phyloP scores from a whole-genome alignment of 1,140 invertebrate genomes.

The Drosophila ficusphila region DNA sequence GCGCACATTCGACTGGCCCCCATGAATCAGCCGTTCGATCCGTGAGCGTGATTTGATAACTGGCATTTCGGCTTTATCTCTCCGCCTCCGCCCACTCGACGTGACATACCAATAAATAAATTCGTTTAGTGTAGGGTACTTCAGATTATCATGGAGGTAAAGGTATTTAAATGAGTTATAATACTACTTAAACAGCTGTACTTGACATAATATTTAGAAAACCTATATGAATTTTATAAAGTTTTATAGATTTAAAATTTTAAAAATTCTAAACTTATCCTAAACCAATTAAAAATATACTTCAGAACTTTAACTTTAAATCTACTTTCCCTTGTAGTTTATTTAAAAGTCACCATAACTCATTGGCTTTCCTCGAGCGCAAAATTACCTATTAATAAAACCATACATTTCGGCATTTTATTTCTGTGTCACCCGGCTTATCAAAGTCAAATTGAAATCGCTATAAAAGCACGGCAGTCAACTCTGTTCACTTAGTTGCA shows the following conservation, averaged over 20 bases:
- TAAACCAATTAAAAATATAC: too few relatives aligned
- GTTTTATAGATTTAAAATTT: too few relatives aligned
- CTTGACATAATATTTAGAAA: background rate
- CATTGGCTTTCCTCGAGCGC: conserved; percentile 6
- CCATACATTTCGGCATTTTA: background rate
- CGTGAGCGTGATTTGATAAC: conserved; percentile 51
- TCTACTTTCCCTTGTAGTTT: background rate
- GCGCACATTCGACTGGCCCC: conserved; percentile 50
- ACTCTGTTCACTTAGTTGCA: conserved; percentile 21
- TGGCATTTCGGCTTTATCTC: conserved; percentile 6
- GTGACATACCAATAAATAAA: conserved; percentile 1
- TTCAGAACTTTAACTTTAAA: background rate
- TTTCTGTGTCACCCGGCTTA: conserved; percentile 14
- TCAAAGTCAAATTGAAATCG: conserved; percentile 15
- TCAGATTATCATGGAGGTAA: too few relatives aligned
- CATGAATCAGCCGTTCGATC: conserved; percentile 51
- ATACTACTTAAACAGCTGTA: too few relatives aligned
- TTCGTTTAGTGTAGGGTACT: background rate
- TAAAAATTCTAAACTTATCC: background rate
- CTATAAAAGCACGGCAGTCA: conserved; percentile 32
- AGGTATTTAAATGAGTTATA: background rate
- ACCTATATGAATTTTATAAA: too few relatives aligned
- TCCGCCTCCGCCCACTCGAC: background rate
- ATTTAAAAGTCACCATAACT: background rate
- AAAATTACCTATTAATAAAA: conserved; percentile 5